Base-by-base conservation (phyloP, 2,888 invertebrate genomes). In the Yponomeuta evonymella region DNA sequence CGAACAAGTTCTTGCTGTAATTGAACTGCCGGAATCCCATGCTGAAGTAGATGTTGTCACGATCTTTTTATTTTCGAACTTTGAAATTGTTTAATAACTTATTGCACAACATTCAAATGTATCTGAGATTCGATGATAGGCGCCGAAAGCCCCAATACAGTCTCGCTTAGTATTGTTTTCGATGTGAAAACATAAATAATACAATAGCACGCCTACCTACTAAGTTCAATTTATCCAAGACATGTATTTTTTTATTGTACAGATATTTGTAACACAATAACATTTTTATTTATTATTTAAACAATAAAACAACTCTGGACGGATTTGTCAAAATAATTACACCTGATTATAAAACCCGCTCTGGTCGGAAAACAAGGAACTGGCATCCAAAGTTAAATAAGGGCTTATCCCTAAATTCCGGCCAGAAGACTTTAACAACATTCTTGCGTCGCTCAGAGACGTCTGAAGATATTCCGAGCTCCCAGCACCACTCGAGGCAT, bases 401-500 rank as follows among this genome's bases (percentile, higher is more conserved):
- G 51, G 51, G 71, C 72, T 71, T 70, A 72, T 71, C 74, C 79
- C 71, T 75, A 77, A 33, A 79, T 76, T 76, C 74, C 74, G 73
- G 78, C 78, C 86, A 86, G 86, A 86, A 85, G 48, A 68, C 67
- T 75, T 76, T 79, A 79, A 82, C 82, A 81, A 75, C 78, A 76
- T 81, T 84, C 81, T 84, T 84, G 86, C 80, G 81, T 81, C 80
- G 79, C 78, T 80, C 72, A 78, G 79, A 78, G 80, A 82, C 75
- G 82, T 82, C 80, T 81, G 83, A 72, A 79, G 81, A 83, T 81
- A 58, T 58, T 58, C 51, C 15, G 15, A 12, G 51, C 51, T 10
- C 51, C 15, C 51, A 15, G 51, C 51, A 58, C 51, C 51, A 58
- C 51, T 58, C 51, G 51, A 58, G 76, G 78, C 51, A 58, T 58